Base-by-base conservation (phyloP, 2,113 vertebrate species). In the Nyctereutes procyonoides region DNA sequence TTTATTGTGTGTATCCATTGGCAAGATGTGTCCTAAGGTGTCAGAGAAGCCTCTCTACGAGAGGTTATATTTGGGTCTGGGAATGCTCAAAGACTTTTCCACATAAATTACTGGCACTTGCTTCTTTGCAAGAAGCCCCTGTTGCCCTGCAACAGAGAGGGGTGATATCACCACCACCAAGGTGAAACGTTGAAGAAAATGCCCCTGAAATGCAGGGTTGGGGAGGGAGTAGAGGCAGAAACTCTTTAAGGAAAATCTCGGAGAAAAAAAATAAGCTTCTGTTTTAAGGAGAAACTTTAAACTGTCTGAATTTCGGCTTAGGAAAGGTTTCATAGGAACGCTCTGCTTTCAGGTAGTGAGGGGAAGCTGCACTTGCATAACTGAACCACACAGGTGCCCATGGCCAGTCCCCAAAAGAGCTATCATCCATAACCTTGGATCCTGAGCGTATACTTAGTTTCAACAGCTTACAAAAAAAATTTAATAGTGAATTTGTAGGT, bases 261-360 rank as follows among this genome's bases (percentile, higher is more conserved):
- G 26, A 95, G 79, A 51, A 43, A 48, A 85, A 88, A 26, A 48
- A 86, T 24, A 28, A 4, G 4, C 63, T 79, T 87, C 93, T 96
- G 86, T 96, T 97, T 65, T 15, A 73, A 96, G 82, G 90, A 93
- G 97, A 90, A 96, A 93, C 95, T 96, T 98, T 97, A 79, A 91
- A 73, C 95, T 74, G 79, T 97, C 90, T 81, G 79, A 93, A 79
- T 79, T n/a, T 55, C 2, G 4, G 28, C 76, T 79, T 79, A 30
- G 5, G 30, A 79, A 55, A 53, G 43, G 17, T 55, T 79, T 55
- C 17, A 12, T 55, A 55, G 51, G 30, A 53, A 79, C 5, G 10
- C 10, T 32, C 9, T 79, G 32, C 30, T 55, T 55, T 9, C 74
- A 30, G 43, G 43, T 55, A 8, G 28, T 48, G 76, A 51, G 48